A percentile compares a stretch with the other conserved stretches of the same genome.
phyloP scores from a whole-genome alignment of 2,888 invertebrate genomes.

The Globia sparganii region DNA sequence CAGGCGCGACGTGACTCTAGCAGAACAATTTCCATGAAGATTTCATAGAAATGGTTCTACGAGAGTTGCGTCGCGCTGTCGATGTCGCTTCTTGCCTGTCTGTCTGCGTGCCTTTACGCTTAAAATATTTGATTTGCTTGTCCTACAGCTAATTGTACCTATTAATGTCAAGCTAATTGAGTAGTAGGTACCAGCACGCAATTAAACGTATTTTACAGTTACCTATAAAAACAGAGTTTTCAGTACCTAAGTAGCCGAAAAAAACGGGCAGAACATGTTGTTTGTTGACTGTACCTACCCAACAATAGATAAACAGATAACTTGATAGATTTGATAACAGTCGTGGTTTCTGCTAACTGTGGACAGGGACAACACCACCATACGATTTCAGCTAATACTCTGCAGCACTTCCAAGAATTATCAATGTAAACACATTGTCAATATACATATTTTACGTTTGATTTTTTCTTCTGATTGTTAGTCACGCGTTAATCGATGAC shows the following conservation, averaged over 20 bases:
- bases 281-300: not conserved
- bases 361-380: constrained; percentile 24
- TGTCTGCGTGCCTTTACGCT: not conserved
- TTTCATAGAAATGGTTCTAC: too few relatives aligned
- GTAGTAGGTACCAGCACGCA: not conserved
- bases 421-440: constrained; percentile 70
- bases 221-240: constrained; percentile 5
- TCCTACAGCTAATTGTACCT: not conserved
- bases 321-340: constrained; percentile 3
- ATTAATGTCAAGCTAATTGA: constrained; percentile 5
- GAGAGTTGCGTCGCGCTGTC: too few relatives aligned
- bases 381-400: constrained; percentile 44
- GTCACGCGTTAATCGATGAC: constrained; percentile 86
- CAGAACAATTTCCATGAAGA: too few relatives aligned
- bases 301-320: constrained; percentile 8
- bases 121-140: constrained; percentile 1
- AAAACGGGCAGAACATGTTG: too few relatives aligned
- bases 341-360: constrained; percentile 17
- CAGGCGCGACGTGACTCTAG: too few relatives aligned
- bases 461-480: constrained; percentile 82
- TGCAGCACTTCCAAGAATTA: constrained; percentile 61
- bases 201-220: not conserved
- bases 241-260: not conserved
- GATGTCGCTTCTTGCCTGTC: too few relatives aligned
- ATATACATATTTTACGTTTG: constrained; percentile 66